Evolutionary conservation across 2,113 vertebrate species (phyloP).

Genomic region (Paramisgurnus dabryanus): DNA sequence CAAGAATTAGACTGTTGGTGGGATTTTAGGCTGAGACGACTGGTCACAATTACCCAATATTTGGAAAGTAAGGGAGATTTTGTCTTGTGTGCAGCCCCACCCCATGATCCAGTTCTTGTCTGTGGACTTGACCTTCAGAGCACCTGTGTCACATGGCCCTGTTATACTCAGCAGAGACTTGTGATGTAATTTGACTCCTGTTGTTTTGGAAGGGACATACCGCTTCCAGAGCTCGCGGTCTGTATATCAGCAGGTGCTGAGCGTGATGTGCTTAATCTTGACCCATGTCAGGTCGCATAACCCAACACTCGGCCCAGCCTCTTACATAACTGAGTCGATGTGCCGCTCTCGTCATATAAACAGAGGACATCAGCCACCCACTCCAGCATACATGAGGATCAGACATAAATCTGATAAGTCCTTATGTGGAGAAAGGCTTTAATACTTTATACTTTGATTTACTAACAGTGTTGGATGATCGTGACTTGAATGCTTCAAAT

Average conservation of each 20-base stretch:
- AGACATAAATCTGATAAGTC: slow-evolving; percentile 66
- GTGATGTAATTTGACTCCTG: slow-evolving; percentile 49
- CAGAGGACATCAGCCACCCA: slow-evolving; percentile 7
- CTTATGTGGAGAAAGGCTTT: slow-evolving; percentile 42
- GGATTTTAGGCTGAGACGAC: no score
- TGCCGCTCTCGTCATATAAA: slow-evolving; percentile 43
- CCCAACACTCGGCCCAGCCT: slow-evolving; percentile 5
- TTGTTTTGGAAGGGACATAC: slow-evolving; percentile 10
- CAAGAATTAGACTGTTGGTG: neutral
- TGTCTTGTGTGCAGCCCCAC: neutral
- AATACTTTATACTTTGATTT: no score
- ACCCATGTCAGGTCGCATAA: slow-evolving; percentile 41
- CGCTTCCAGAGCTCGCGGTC: neutral
- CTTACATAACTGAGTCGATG: slow-evolving; percentile 61
- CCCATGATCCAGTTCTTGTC: neutral
- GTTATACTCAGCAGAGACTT: slow-evolving; percentile 29
- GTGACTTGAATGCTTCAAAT: neutral
- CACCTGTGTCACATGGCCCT: slow-evolving; percentile 38
- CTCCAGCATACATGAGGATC: slow-evolving; percentile 35
- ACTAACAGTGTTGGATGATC: neutral
- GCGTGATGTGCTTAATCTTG: slow-evolving; percentile 7
- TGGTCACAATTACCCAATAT: neutral
- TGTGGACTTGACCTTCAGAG: slow-evolving; percentile 41
- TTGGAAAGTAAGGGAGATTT: slow-evolving; percentile 1
- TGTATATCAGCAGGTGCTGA: slow-evolving; percentile 13